Evolutionary conservation across 2,113 vertebrate genomes (phyloP), one percentile per base, ranked within the genome.

Genomic region (Oplegnathus fasciatus): DNA sequence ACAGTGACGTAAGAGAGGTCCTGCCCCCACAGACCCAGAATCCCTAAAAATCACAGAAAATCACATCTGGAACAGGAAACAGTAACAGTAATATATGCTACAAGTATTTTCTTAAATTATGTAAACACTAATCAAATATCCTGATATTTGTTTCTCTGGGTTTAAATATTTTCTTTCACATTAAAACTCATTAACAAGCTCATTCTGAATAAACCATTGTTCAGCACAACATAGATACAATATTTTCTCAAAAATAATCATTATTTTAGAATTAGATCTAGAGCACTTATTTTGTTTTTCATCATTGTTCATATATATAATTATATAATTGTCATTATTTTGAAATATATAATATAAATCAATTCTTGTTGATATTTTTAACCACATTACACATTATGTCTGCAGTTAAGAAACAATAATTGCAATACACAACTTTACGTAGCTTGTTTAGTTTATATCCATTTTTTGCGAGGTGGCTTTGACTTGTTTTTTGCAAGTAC

Each of bases 1-100:
- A 86, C 78, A 44, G 83, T 82, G 75, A 90, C 85, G 28, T 68
- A 68, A 84, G 61, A 66, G 54, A 89, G 17, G 50, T 79, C 86
- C 40, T 46, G 28, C 30, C 15, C 37, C 18, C 32, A 32, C 42
- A 89, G 26, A 69, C 54, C 81, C 32, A 2, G 17, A 48, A 89
- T 73, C 64, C 83, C 89, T 91, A 30, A 48, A 81, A 84, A 65
- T n/a, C 60, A 85, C 30, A 79, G 0, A 61, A 32, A 37, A 28
- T 37, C 2, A 5, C 0, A 24, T 9, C 32, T 52, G 0, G 69
- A 62, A 22, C 13, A 48, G 4, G 0, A 24, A 73, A 73, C 17
- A 34, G 8, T 18, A 75, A 75, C 6, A 66, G 1, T 9, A 57
- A 30, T 17, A 26, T 1, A 20, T 10, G 10, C 17, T 9, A 28